Conservation (phyloP, 2,797 vertebrate genomes). For the Epinephelus awoara region DNA sequence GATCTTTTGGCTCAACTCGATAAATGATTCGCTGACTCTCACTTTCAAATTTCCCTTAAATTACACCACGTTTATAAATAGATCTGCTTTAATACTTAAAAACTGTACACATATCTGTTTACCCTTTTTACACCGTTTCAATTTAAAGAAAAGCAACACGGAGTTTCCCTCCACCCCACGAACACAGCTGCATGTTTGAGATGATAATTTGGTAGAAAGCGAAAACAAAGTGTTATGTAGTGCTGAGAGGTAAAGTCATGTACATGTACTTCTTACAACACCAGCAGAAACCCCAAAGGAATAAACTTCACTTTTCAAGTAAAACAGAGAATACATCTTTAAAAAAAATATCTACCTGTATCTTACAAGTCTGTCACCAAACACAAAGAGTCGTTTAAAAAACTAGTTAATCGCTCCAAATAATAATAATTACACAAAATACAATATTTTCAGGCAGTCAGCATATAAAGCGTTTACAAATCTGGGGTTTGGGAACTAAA, state of each 20-base stretch:
- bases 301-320: conserved; percentile 76
- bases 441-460: conserved; percentile 49
- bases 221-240: conserved; percentile 54
- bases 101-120: conserved; percentile 69
- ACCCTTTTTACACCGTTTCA: conserved; percentile 48
- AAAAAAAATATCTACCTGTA: conserved; percentile 64
- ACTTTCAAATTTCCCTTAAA: conserved; percentile 46
- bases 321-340: conserved; percentile 58
- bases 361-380: conserved; percentile 77
- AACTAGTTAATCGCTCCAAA: conserved; percentile 47
- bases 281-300: conserved; percentile 51
- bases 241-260: conserved; percentile 61
- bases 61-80: conserved; percentile 75
- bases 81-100: conserved; percentile 71
- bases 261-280: conserved; percentile 29
- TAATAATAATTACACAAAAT: conserved; percentile 58
- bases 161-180: conserved; percentile 13
- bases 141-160: conserved; percentile 41
- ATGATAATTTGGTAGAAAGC: conserved; percentile 58
- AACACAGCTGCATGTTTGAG: conserved; percentile 32
- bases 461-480: conserved; percentile 51
- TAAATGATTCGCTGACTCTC: neutral
- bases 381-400: conserved; percentile 55
- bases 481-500: conserved; percentile 23
- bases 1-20: neutral